phyloP scores from a whole-genome alignment of 1,140 invertebrate species.

The Leptinotarsa lineolata region DNA sequence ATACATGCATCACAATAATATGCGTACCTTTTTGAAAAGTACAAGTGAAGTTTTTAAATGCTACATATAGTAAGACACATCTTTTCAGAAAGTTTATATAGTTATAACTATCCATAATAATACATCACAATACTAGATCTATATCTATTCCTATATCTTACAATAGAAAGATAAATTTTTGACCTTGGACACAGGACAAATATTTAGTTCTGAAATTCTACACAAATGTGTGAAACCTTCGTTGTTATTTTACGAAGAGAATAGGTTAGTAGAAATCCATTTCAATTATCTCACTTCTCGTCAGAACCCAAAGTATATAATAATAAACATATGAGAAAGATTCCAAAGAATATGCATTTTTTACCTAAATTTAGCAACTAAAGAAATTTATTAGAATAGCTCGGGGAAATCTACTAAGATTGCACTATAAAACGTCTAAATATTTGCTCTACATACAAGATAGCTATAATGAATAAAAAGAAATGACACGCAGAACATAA shows the following conservation, averaged over 20 bases:
- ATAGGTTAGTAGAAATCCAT: constrained; percentile 36
- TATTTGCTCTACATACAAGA: constrained; percentile 44
- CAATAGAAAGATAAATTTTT: constrained; percentile 34
- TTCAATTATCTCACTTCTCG: not conserved
- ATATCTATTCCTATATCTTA: constrained; percentile 45
- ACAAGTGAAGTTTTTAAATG: constrained; percentile 47
- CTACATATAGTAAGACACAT: constrained; percentile 53
- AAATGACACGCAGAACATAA: constrained; percentile 29
- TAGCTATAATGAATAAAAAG: constrained; percentile 26
- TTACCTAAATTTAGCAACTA: not conserved
- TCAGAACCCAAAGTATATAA: too few relatives aligned
- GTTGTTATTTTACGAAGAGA: constrained; percentile 2
- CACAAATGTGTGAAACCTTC: not conserved
- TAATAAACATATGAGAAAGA: too few relatives aligned
- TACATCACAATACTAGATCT: constrained; percentile 49
- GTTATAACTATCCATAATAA: constrained; percentile 42
- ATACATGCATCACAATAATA: constrained; percentile 54
- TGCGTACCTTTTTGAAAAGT: constrained; percentile 41
- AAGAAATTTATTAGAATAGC: not conserved
- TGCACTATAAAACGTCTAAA: constrained; percentile 40
- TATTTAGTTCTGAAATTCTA: constrained; percentile 37
- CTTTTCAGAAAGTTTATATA: constrained; percentile 37
- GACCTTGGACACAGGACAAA: constrained; percentile 42
- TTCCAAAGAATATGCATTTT: constrained; percentile 31
- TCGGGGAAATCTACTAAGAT: constrained; percentile 40